Conservation (phyloP, 2,888 invertebrate species). For the Podabrus alpinus region DNA sequence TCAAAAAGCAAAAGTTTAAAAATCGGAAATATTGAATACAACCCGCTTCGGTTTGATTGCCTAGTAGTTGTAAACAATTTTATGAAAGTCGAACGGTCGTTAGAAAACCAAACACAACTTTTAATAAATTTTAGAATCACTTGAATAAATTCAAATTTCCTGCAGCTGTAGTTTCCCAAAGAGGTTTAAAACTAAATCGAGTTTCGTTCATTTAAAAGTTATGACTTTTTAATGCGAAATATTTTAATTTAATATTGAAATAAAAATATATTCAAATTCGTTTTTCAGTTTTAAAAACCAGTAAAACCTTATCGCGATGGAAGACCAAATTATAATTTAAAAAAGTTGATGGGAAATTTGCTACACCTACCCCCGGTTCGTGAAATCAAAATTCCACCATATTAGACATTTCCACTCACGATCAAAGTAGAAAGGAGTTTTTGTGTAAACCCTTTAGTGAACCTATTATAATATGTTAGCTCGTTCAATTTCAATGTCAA, state of each 20-base stretch:
- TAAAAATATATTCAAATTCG: not conserved
- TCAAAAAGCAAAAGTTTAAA: not conserved
- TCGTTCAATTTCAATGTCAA: too few species aligned
- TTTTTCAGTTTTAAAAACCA: not conserved
- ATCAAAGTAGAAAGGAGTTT: too few species aligned
- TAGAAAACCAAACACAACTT: constrained; percentile 1
- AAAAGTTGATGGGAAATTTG: not conserved
- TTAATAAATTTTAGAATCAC: not conserved
- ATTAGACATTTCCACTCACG: too few species aligned
- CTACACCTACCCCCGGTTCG: too few species aligned
- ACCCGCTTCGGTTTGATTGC: not conserved
- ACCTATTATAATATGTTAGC: too few species aligned
- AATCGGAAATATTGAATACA: not conserved
- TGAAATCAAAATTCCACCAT: too few species aligned
- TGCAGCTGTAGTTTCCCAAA: not conserved
- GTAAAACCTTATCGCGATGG: not conserved
- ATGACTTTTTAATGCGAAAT: not conserved
- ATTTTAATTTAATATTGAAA: not conserved
- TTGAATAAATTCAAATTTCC: constrained; percentile 1
- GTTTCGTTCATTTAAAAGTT: not conserved
- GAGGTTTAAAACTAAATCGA: not conserved
- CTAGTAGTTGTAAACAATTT: not conserved
- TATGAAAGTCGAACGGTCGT: not conserved
- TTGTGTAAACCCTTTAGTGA: too few species aligned
- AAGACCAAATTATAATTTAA: too few species aligned